phyloP scores from a whole-genome alignment of 2,797 vertebrate species.

The Chaetodon trifasciatus region DNA sequence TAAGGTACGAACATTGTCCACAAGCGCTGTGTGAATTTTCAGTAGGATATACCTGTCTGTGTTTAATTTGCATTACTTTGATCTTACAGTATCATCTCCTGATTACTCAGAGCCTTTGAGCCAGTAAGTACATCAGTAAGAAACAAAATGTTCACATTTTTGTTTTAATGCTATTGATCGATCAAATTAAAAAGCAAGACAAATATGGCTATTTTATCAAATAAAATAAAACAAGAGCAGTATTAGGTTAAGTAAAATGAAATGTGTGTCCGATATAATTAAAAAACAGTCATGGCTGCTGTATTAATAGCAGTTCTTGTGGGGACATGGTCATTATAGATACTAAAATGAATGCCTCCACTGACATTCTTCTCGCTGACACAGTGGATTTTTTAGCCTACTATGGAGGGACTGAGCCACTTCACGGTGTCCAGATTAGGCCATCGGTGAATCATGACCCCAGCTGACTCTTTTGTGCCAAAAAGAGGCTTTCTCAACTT shows the following conservation, averaged over 20 bases:
- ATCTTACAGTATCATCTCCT: neutral
- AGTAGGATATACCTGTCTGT: neutral
- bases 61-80: neutral
- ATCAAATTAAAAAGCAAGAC: neutral
- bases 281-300: neutral
- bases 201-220: neutral
- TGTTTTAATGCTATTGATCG: neutral
- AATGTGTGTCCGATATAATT: neutral
- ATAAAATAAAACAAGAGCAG: neutral
- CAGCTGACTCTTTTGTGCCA: slow-evolving; percentile 39
- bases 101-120: neutral
- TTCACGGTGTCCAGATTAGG: slow-evolving; percentile 23
- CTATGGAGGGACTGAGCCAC: slow-evolving; percentile 7
- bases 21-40: neutral
- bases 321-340: neutral
- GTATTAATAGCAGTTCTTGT: neutral
- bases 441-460: slow-evolving; percentile 35
- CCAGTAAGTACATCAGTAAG: neutral
- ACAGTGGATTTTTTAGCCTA: neutral
- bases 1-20: neutral
- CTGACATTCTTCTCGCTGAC: slow-evolving; percentile 16
- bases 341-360: neutral
- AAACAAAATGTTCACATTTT: neutral
- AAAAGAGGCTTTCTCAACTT: slow-evolving; percentile 37
- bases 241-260: neutral